phyloP scores from a whole-genome alignment of 2,113 vertebrate genomes.

The Typhlomys cinereus region DNA sequence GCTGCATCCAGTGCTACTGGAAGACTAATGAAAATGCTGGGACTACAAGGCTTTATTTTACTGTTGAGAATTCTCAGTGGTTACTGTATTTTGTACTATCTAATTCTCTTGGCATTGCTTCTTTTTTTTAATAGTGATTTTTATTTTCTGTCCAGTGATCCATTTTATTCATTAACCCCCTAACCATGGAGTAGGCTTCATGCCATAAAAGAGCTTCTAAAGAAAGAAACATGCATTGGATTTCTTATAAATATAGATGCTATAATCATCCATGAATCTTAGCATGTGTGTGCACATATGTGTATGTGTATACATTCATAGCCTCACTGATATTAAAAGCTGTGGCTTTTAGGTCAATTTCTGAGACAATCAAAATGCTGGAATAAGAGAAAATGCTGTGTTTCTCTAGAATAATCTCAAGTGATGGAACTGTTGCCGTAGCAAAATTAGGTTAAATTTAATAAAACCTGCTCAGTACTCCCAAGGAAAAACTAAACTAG shows the following conservation, averaged over 20 bases:
- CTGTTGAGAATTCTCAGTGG: conserved; percentile 87
- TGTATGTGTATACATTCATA: background rate
- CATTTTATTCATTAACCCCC: conserved; percentile 83
- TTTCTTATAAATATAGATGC: conserved; percentile 70
- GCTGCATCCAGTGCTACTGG: conserved; percentile 82
- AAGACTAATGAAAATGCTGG: conserved; percentile 90
- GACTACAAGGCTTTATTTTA: conserved; percentile 87
- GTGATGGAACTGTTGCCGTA: conserved; percentile 79
- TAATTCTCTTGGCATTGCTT: conserved; percentile 82
- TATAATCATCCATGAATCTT: conserved; percentile 32
- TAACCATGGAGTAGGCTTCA: conserved; percentile 51
- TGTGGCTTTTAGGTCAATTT: conserved; percentile 61
- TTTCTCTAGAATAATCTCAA: conserved; percentile 62
- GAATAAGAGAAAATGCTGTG: conserved; percentile 46
- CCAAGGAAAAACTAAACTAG: conserved; percentile 59
- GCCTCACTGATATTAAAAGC: conserved; percentile 55
- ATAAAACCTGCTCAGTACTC: conserved; percentile 66
- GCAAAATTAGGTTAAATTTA: conserved; percentile 79
- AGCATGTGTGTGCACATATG: background rate
- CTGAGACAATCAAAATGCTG: conserved; percentile 65
- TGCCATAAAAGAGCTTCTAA: conserved; percentile 71
- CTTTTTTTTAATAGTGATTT: conserved; percentile 81
- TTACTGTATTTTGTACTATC: conserved; percentile 83
- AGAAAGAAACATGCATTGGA: conserved; percentile 32
- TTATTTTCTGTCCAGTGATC: conserved; percentile 85